These are phyloP conservation scores for Simalia tracyae DNA, from an alignment of 2,797 vertebrate species.

Conservation along the genomic window DNA sequence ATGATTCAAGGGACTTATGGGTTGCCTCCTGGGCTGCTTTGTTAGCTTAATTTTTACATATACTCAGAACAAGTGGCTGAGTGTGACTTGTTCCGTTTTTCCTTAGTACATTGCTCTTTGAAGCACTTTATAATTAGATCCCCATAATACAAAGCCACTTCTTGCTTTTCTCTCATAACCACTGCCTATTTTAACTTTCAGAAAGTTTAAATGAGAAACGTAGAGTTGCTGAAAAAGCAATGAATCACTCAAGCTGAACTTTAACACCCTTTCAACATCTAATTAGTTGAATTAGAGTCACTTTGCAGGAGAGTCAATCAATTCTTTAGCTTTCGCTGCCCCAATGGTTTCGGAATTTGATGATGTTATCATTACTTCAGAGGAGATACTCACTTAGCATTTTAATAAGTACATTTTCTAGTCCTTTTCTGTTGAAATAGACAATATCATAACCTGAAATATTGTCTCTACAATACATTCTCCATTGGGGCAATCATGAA, in stretches of 20 bases:
- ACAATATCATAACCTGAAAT: constrained; percentile 59
- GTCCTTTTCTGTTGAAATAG: constrained; percentile 47
- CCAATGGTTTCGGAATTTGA: constrained; percentile 74
- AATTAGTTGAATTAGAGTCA: constrained; percentile 76
- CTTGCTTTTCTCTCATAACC: constrained; percentile 40
- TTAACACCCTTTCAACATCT: constrained; percentile 73
- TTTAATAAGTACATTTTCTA: constrained; percentile 71
- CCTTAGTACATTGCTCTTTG: neutral
- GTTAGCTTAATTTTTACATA: constrained; percentile 14
- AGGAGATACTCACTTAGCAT: constrained; percentile 68
- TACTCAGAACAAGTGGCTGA: constrained; percentile 1
- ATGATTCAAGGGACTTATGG: neutral
- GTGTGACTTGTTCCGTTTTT: constrained; percentile 11
- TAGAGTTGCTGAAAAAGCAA: constrained; percentile 65
- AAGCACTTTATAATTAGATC: constrained; percentile 49
- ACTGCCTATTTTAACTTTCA: constrained; percentile 60
- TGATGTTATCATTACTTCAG: constrained; percentile 76
- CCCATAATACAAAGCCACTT: constrained; percentile 45
- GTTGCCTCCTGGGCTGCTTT: neutral
- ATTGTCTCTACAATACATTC: constrained; percentile 64
- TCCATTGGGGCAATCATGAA: constrained; percentile 48
- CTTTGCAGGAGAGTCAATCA: constrained; percentile 74
- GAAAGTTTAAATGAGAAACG: constrained; percentile 69
- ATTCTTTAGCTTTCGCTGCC: constrained; percentile 71
- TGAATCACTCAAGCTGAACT: constrained; percentile 73